Evolutionary conservation across 23 tunicate species (phyloP).

Genomic region (Aplidium turbinatum): DNA sequence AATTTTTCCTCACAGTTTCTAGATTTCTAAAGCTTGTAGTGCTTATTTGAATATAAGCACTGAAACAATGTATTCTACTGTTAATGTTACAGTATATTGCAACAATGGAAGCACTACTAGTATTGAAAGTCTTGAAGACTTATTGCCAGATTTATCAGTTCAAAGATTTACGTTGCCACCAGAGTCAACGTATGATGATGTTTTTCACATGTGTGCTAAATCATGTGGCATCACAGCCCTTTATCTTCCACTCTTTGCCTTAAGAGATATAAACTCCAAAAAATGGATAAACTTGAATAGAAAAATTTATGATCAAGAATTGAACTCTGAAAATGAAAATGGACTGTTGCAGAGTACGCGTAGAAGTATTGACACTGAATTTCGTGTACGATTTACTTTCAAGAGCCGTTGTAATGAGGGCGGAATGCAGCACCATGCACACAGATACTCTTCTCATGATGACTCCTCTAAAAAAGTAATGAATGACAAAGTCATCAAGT

Average conservation of each 20-base stretch:
- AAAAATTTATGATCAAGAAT: no score
- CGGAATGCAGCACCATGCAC: not conserved
- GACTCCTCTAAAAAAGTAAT: constrained; percentile 18
- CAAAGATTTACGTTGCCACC: not conserved
- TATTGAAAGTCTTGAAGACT: no score
- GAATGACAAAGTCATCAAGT: constrained; percentile 26
- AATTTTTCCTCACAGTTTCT: no score
- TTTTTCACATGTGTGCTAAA: constrained; percentile 47
- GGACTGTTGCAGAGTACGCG: no score
- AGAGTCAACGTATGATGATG: constrained; percentile 40
- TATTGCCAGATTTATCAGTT: not conserved
- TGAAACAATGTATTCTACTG: no score
- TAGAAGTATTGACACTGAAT: no score
- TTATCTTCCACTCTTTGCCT: constrained; percentile 48
- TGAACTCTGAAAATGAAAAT: no score
- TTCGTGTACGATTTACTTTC: constrained; percentile 34
- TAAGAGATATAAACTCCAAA: constrained; percentile 21
- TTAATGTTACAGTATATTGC: no score
- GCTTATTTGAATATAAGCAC: no score
- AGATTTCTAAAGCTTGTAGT: no score
- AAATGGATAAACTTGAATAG: no score
- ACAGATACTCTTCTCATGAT: constrained; percentile 1
- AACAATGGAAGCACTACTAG: no score
- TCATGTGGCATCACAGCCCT: constrained; percentile 52
- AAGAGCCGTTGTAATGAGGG: constrained; percentile 1